Conservation (phyloP, 1,140 invertebrate genomes). For the Neotoxoptera formosana region DNA sequence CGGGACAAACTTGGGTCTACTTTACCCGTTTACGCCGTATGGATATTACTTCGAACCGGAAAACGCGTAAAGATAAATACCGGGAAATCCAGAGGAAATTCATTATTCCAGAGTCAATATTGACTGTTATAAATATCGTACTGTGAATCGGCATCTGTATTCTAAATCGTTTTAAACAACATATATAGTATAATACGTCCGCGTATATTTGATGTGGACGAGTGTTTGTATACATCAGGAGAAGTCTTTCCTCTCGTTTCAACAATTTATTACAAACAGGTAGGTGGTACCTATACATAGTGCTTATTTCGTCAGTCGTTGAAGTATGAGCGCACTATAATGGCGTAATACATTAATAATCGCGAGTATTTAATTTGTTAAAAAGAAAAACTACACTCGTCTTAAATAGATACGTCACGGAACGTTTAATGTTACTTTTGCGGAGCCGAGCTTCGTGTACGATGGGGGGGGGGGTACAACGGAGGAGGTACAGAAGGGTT, state of each 20-base stretch:
- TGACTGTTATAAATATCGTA: background rate
- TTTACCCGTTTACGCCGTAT: background rate
- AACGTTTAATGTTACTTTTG: background rate
- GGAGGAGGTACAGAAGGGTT: background rate
- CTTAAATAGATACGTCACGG: conserved; percentile 30
- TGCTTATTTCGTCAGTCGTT: background rate
- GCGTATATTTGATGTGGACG: background rate
- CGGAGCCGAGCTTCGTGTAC: no score
- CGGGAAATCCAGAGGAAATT: background rate
- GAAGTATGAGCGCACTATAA: background rate
- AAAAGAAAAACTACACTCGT: conserved; percentile 18
- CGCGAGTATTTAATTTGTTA: background rate
- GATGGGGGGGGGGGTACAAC: no score
- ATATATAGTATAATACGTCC: background rate
- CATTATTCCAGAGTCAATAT: background rate
- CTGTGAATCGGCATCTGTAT: background rate
- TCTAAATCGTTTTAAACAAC: background rate
- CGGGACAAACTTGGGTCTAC: background rate
- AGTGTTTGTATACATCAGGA: background rate
- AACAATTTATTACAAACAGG: background rate
- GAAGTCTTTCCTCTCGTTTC: background rate
- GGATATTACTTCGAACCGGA: background rate
- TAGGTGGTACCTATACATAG: background rate
- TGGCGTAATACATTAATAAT: conserved; percentile 23
- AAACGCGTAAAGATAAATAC: background rate